Percentiles rank a stretch among this genome's conserved stretches.
phyloP scores from a whole-genome alignment of 2,113 vertebrate genomes.

The Camelus bactrianus region DNA sequence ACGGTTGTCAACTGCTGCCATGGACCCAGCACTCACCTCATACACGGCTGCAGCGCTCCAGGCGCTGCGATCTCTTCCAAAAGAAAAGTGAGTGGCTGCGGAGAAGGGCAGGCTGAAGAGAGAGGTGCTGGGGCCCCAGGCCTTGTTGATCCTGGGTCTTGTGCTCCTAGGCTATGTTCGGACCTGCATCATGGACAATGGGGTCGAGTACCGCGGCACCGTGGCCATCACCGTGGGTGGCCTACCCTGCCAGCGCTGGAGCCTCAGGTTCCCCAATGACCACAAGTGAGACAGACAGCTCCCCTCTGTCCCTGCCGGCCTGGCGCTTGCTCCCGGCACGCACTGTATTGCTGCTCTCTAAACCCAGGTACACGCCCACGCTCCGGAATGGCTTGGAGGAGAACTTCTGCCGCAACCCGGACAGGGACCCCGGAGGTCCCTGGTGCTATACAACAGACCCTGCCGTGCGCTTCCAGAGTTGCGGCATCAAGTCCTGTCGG shows the following conservation, averaged over 20 bases:
- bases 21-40: slow-evolving; percentile 92
- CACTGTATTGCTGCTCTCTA: neutral
- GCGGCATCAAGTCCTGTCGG: slow-evolving; percentile 90
- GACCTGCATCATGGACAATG: slow-evolving; percentile 92
- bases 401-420: slow-evolving; percentile 97
- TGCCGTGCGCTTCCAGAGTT: slow-evolving; percentile 92
- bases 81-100: slow-evolving; percentile 92
- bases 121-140: neutral
- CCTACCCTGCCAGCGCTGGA: slow-evolving; percentile 95
- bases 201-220: slow-evolving; percentile 92
- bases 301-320: no score
- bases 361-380: slow-evolving; percentile 92
- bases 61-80: slow-evolving; percentile 95
- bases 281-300: slow-evolving; percentile 86
- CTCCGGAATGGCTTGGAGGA: slow-evolving; percentile 92
- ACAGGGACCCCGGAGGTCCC: slow-evolving; percentile 92
- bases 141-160: neutral
- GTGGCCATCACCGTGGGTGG: slow-evolving; percentile 88
- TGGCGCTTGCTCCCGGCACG: rapidly evolving
- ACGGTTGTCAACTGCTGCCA: slow-evolving; percentile 92
- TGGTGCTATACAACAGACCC: slow-evolving; percentile 97
- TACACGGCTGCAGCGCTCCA: slow-evolving; percentile 91
- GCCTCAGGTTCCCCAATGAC: slow-evolving; percentile 94
- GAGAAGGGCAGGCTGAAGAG: neutral
- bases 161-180: slow-evolving; percentile 91